phyloP scores from a whole-genome alignment of 2,888 invertebrate species.

The Crocallis elinguaria region DNA sequence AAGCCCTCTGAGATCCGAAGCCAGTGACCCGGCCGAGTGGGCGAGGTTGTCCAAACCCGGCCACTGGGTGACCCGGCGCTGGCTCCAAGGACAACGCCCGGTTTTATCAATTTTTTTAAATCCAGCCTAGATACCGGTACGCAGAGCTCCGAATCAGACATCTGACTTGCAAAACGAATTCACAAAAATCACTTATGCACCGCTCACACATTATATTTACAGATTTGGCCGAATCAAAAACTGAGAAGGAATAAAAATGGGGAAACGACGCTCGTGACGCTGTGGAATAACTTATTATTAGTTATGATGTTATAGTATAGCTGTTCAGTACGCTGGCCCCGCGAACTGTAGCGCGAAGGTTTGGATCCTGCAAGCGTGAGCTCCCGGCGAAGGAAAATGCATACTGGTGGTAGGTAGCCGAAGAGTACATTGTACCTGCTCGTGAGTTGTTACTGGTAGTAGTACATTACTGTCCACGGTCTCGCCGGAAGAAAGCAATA shows the following conservation, averaged over 20 bases:
- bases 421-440: too few species aligned
- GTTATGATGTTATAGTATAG: neutral
- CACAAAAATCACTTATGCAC: slow-evolving; percentile 70
- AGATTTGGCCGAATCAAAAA: slow-evolving; percentile 53
- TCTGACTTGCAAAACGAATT: slow-evolving; percentile 73
- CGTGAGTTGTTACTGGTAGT: too few species aligned
- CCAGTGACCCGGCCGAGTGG: too few species aligned
- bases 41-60: slow-evolving; percentile 44
- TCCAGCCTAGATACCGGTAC: slow-evolving; percentile 32
- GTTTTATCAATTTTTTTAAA: slow-evolving; percentile 37
- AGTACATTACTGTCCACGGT: too few species aligned
- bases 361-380: too few species aligned
- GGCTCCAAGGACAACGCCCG: slow-evolving; percentile 54
- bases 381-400: too few species aligned
- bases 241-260: slow-evolving; percentile 44
- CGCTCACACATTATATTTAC: slow-evolving; percentile 60
- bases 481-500: too few species aligned
- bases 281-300: slow-evolving; percentile 24
- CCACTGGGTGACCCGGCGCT: slow-evolving; percentile 66
- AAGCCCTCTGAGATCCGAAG: too few species aligned
- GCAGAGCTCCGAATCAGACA: slow-evolving; percentile 47
- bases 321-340: too few species aligned
- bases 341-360: too few species aligned
- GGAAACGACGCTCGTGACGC: slow-evolving; percentile 35
- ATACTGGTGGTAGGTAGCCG: too few species aligned